Evolutionary conservation across 2,113 vertebrate species (phyloP), one percentile per base, ranked within the genome.

Genomic region (Oreochromis spilurus): DNA sequence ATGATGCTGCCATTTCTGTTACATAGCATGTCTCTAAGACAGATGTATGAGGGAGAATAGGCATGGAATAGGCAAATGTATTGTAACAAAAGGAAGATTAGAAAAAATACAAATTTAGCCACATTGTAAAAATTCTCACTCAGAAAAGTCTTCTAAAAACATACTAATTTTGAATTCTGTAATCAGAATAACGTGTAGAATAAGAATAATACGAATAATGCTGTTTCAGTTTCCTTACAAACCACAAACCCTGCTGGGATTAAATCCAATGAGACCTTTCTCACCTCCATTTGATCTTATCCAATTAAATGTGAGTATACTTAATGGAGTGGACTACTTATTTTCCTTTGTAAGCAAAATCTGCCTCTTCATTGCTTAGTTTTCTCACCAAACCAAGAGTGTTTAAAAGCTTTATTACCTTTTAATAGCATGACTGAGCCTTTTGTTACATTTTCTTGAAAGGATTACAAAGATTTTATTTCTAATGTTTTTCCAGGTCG

Each of bases 221-320:
- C 26, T 45, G n/a, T 29, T 62, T 84, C 19, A 19, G 5, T 79
- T 45, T 8, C 13, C 12, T 34, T 12, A 50, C 14, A 21, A 40
- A 58, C 3, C 9, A 57, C 34, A 79, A 75, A 43, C 7, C 38
- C 24, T 13, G 43, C 81, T 52, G 78, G 79, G 75, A 70, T 67
- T 65, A 62, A 82, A 78, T 91, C 79, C 62, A 81, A 67, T 62
- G 70, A 72, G n/a, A 79, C 52, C 21, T 77, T 82, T 91, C 75
- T 78, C 81, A 84, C 81, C 85, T 84, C 67, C 82, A 17, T 29
- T 84, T 82, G 83, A 52, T 80, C 19, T 87, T n/a, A 92, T 90
- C 88, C 85, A 81, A 89, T 91, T 91, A 88, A 87, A 89, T 36
- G 31, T 17, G 72, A 58, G 62, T 55, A 89, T 62, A 83, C 78